Evolutionary conservation across 2,888 invertebrate genomes (phyloP), one percentile per base, ranked within the genome.

Genomic region (Ceratothoa steindachneri): DNA sequence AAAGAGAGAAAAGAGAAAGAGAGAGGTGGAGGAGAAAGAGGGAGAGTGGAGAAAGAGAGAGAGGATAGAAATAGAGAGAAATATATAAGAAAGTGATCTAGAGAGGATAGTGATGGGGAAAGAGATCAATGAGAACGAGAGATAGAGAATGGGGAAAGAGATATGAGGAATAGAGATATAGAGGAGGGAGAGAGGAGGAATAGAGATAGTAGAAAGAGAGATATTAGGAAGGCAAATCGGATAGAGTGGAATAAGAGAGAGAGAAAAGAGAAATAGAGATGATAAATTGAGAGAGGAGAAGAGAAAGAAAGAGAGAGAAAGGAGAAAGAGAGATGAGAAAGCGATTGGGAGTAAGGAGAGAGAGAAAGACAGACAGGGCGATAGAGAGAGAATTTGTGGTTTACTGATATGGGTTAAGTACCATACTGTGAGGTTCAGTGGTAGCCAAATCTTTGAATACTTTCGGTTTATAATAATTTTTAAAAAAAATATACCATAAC

Each of bases 121-220:
- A n/a, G n/a, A n/a, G n/a, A n/a, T n/a, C n/a, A n/a, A n/a, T n/a
- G n/a, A n/a, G n/a, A n/a, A n/a, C n/a, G n/a, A n/a, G n/a, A n/a
- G n/a, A n/a, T n/a, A 65, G 7, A n/a, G 19, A 27, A 9, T 7
- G 12, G 65, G 28, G 65, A 0, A 27, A 65, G 65, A 9, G 65
- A 65, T 19, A 27, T 7, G 65, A 24, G 27, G 1, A 27, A 65
- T 19, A 65, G 65, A 64, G 2, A 64, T 1, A 64, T 2, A 4
- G 65, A 65, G 65, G n/a, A n/a, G n/a, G n/a, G n/a, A n/a, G n/a
- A n/a, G n/a, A n/a, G n/a, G n/a, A n/a, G n/a, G n/a, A n/a, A n/a
- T n/a, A n/a, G n/a, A n/a, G n/a, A n/a, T n/a, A n/a, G n/a, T n/a
- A 65, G 65, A 65, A 9, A 65, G 65, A 24, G 65, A 65, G 65